phyloP scores from a whole-genome alignment of 2,113 vertebrate genomes.

The Indri indri region DNA sequence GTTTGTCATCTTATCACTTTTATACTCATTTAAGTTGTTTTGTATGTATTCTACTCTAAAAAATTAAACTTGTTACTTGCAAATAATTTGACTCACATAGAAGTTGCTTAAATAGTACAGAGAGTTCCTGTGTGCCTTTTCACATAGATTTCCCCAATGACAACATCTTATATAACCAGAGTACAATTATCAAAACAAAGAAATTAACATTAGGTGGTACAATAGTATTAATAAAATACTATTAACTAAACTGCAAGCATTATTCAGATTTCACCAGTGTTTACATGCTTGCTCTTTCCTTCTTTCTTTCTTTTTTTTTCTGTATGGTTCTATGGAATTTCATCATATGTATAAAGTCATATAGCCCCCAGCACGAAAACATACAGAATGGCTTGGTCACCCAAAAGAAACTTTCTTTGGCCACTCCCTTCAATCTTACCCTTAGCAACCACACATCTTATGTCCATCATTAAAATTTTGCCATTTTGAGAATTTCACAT shows the following conservation, averaged over 20 bases:
- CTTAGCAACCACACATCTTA: not conserved
- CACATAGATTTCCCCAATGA: not conserved
- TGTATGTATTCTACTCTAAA: not conserved
- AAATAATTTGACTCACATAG: not conserved
- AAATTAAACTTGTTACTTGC: not conserved
- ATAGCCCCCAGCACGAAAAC: not conserved
- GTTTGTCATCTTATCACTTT: not conserved
- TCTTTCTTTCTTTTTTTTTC: not conserved
- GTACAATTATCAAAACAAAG: not conserved
- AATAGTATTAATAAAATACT: not conserved
- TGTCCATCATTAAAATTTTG: not conserved
- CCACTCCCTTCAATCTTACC: not conserved
- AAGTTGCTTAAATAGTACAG: not conserved
- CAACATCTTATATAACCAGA: not conserved
- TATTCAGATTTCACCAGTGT: not conserved
- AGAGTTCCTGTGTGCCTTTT: not conserved
- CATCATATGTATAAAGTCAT: not conserved
- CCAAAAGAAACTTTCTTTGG: not conserved
- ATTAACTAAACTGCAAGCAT: not conserved
- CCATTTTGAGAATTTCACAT: not conserved
- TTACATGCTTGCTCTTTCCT: not conserved
- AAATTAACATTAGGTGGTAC: not conserved
- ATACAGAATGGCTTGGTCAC: not conserved
- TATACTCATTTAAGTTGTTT: not conserved
- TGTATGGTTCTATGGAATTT: not conserved